A percentile compares a stretch with the other conserved stretches of the same genome.
phyloP scores from a whole-genome alignment of 2,797 vertebrate species.

The Muscicapa comitata region DNA sequence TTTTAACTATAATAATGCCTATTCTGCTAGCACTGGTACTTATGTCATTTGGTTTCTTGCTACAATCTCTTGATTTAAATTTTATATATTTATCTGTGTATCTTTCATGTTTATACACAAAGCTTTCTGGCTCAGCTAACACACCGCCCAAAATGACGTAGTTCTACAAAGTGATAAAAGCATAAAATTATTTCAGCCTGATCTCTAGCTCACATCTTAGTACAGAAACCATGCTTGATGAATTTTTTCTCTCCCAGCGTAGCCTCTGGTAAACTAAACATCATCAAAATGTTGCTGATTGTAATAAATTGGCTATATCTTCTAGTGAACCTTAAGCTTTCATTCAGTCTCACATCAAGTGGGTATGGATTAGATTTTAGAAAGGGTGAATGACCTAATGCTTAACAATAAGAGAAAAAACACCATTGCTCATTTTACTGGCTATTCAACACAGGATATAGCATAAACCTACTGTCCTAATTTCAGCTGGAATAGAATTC shows the following conservation, averaged over 20 bases:
- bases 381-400: not conserved
- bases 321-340: not conserved
- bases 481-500: not conserved
- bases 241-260: not conserved
- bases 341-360: not conserved
- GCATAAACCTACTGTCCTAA: not conserved
- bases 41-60: not conserved
- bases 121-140: not conserved
- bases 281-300: not conserved
- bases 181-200: not conserved
- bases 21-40: not conserved
- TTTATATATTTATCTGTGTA: not conserved
- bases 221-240: not conserved
- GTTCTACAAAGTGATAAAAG: not conserved
- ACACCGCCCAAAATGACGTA: fast-evolving
- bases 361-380: not conserved
- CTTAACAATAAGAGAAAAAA: not conserved
- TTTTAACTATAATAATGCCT: not conserved
- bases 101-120: not conserved
- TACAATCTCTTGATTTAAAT: not conserved
- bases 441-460: not conserved
- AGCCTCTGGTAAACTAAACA: not conserved
- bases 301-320: not conserved
- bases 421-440: fast-evolving
- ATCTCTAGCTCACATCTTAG: not conserved